phyloP scores from a whole-genome alignment of 2,113 vertebrate genomes.

The Hemichromis elongatus region DNA sequence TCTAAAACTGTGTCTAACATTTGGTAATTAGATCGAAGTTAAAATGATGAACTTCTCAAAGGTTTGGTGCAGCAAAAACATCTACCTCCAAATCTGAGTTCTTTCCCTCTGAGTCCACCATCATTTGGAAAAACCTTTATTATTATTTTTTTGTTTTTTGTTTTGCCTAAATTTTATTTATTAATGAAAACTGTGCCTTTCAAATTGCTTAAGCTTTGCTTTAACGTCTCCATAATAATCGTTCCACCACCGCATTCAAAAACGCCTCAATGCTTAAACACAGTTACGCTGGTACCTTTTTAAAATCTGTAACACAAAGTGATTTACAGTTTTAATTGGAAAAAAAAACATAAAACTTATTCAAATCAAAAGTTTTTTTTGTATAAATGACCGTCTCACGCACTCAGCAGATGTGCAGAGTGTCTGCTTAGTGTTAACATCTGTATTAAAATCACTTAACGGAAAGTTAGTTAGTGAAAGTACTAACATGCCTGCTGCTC shows the following conservation, averaged over 20 bases:
- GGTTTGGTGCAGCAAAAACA: not conserved
- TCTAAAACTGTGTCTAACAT: not conserved
- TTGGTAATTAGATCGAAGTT: not conserved
- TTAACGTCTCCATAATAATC: not conserved
- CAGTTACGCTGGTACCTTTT: not conserved
- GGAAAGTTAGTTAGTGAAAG: no score
- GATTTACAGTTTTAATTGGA: not conserved
- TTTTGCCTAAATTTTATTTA: not conserved
- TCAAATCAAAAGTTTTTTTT: not conserved
- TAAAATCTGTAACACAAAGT: not conserved
- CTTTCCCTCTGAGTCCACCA: no score
- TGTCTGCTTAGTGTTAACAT: not conserved
- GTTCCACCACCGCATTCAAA: not conserved
- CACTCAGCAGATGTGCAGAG: not conserved
- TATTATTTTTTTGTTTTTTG: not conserved
- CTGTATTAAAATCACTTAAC: not conserved
- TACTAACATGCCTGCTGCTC: conserved; percentile 6
- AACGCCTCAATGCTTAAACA: not conserved
- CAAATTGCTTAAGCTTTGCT: not conserved
- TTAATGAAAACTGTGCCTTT: not conserved
- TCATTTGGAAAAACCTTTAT: not conserved
- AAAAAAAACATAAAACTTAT: not conserved
- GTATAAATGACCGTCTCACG: not conserved
- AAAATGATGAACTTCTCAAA: not conserved
- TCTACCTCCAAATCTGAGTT: not conserved